Evolutionary conservation across 2,113 vertebrate species (phyloP).

Genomic region (Oreochromis niloticus): DNA sequence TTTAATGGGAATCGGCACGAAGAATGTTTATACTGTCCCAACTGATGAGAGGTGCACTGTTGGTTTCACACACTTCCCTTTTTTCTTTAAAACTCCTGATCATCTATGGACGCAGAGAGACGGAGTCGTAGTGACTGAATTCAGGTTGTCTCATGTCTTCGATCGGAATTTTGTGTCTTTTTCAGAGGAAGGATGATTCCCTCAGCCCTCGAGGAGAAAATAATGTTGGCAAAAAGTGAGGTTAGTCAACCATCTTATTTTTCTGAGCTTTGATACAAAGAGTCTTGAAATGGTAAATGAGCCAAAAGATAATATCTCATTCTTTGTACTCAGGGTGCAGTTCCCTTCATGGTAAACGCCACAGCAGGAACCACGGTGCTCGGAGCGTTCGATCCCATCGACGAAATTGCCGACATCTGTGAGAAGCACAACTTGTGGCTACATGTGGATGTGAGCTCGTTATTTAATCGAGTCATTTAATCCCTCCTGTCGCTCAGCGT

Average conservation of each 20-base stretch:
- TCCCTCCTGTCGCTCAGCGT: not conserved
- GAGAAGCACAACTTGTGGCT: slow-evolving; percentile 76
- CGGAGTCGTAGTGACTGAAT: not conserved
- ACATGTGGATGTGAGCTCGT: slow-evolving; percentile 78
- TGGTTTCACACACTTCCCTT: not conserved
- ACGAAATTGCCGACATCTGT: slow-evolving; percentile 70
- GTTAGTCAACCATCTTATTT: slow-evolving; percentile 54
- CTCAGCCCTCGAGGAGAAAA: slow-evolving; percentile 78
- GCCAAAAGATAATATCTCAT: not conserved
- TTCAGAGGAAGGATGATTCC: slow-evolving; percentile 86
- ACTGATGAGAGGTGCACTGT: slow-evolving; percentile 78
- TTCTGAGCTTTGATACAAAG: not conserved
- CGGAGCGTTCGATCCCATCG: slow-evolving; percentile 82
- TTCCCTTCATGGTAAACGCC: slow-evolving; percentile 79
- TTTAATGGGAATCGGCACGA: slow-evolving; percentile 81
- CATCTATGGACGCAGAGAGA: not conserved
- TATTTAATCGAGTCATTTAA: not conserved
- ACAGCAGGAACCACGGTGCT: slow-evolving; percentile 82
- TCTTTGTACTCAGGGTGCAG: slow-evolving; percentile 67
- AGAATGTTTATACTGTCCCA: slow-evolving; percentile 79
- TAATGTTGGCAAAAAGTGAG: slow-evolving; percentile 73
- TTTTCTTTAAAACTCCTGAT: not conserved
- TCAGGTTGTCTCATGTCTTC: not conserved
- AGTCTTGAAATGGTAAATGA: not conserved
- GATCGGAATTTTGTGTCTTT: not conserved